phyloP scores from a whole-genome alignment of 2,888 invertebrate species.

The Pseudanteris insignis region DNA sequence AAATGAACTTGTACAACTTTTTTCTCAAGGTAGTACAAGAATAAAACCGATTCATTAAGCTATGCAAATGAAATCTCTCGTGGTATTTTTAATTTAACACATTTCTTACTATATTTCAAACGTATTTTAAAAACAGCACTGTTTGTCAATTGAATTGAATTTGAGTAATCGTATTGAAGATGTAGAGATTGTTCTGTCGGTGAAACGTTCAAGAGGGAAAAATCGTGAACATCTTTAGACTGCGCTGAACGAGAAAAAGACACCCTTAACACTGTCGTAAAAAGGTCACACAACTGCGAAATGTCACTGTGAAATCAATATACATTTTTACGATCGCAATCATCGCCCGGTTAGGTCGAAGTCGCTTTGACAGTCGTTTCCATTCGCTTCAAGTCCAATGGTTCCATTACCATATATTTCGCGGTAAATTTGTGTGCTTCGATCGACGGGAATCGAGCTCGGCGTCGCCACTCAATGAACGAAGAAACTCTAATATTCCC shows the following conservation, averaged over 20 bases:
- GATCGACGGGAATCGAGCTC: slow-evolving; percentile 30
- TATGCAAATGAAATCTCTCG: too few species aligned
- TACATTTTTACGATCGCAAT: slow-evolving; percentile 47
- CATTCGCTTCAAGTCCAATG: slow-evolving; percentile 45
- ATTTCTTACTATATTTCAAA: too few species aligned
- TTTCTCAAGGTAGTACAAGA: too few species aligned
- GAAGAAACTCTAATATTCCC: slow-evolving; percentile 31
- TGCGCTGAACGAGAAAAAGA: slow-evolving; percentile 6
- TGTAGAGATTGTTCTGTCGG: background rate
- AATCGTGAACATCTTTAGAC: slow-evolving; percentile 1
- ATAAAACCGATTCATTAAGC: too few species aligned
- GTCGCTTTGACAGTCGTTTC: slow-evolving; percentile 49
- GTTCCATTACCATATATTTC: slow-evolving; percentile 54
- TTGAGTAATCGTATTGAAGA: too few species aligned
- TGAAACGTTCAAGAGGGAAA: background rate
- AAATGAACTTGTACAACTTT: too few species aligned
- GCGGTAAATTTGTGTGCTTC: slow-evolving; percentile 52
- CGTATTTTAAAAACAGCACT: too few species aligned
- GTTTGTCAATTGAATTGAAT: too few species aligned
- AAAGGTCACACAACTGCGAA: slow-evolving; percentile 21
- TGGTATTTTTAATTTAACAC: too few species aligned
- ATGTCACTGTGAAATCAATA: slow-evolving; percentile 30
- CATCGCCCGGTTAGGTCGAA: slow-evolving; percentile 33
- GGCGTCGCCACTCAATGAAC: slow-evolving; percentile 18
- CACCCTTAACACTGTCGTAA: slow-evolving; percentile 13